phyloP scores from a whole-genome alignment of 2,888 invertebrate genomes.

The Antitype chi region DNA sequence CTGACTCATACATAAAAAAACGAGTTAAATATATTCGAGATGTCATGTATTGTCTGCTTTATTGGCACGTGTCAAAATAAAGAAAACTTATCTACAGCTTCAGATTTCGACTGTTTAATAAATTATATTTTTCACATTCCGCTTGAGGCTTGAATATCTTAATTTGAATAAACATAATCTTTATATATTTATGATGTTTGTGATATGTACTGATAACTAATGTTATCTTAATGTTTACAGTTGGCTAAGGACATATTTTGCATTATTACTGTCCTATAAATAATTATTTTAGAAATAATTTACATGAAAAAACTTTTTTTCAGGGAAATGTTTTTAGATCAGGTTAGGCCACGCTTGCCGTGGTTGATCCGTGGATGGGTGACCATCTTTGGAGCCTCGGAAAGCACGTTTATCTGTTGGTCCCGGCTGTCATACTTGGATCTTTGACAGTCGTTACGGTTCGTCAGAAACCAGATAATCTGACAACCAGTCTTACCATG shows the following conservation, averaged over 20 bases:
- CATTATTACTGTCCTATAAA: background rate
- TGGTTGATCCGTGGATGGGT: too few species aligned
- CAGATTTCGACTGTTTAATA: conserved; percentile 1
- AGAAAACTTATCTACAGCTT: background rate
- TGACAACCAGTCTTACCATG: too few species aligned
- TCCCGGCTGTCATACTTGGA: too few species aligned
- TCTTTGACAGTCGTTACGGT: too few species aligned
- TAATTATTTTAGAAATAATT: background rate
- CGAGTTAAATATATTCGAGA: background rate
- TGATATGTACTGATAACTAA: conserved; percentile 37
- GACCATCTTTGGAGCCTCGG: too few species aligned
- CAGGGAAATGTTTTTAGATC: background rate
- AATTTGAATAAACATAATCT: conserved; percentile 36
- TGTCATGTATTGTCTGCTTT: background rate
- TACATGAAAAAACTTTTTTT: background rate
- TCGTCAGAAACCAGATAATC: too few species aligned
- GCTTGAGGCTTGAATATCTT: conserved; percentile 13
- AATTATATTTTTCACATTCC: conserved; percentile 18
- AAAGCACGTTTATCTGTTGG: too few species aligned
- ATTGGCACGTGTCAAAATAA: background rate
- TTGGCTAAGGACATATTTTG: conserved; percentile 14
- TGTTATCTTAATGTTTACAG: conserved; percentile 32
- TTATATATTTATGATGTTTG: conserved; percentile 46
- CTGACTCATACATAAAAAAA: background rate
- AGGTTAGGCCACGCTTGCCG: too few species aligned